Evolutionary conservation across 1,140 invertebrate genomes (phyloP).

Genomic region (Teleopsis dalmanni): DNA sequence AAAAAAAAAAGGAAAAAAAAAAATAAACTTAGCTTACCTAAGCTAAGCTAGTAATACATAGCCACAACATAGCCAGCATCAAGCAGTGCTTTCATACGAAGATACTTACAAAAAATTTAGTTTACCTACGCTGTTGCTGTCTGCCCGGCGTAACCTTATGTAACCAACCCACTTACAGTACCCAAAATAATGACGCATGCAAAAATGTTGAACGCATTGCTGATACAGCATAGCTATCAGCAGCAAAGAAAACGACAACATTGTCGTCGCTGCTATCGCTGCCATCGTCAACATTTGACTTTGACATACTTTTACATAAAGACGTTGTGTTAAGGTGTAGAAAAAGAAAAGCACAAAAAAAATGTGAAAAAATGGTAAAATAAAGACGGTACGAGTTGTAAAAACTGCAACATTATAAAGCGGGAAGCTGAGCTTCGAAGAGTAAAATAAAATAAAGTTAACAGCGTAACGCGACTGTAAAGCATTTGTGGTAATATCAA

Average conservation of each 20-base stretch:
- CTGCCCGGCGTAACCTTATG: conserved; percentile 2
- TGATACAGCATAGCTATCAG: conserved; percentile 4
- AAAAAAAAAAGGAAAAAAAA: no score
- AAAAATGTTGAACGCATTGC: conserved; percentile 1
- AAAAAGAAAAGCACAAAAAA: not conserved
- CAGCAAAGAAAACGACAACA: not conserved
- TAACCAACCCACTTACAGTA: conserved; percentile 1
- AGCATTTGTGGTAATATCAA: no score
- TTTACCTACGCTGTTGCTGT: not conserved
- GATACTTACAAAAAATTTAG: no score
- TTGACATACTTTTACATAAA: conserved; percentile 37
- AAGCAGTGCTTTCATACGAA: no score
- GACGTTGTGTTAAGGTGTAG: conserved; percentile 11
- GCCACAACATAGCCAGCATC: no score
- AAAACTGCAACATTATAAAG: no score
- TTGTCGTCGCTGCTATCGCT: conserved; percentile 19
- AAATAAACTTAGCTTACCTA: no score
- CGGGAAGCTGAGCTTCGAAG: no score
- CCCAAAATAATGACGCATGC: not conserved
- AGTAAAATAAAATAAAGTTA: no score
- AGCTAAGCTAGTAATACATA: no score
- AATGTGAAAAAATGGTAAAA: not conserved
- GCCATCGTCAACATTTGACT: conserved; percentile 27
- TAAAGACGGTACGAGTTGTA: not conserved
- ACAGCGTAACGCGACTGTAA: no score